phyloP scores from a whole-genome alignment of 2,888 invertebrate species.

The Willowsia nigromaculata region DNA sequence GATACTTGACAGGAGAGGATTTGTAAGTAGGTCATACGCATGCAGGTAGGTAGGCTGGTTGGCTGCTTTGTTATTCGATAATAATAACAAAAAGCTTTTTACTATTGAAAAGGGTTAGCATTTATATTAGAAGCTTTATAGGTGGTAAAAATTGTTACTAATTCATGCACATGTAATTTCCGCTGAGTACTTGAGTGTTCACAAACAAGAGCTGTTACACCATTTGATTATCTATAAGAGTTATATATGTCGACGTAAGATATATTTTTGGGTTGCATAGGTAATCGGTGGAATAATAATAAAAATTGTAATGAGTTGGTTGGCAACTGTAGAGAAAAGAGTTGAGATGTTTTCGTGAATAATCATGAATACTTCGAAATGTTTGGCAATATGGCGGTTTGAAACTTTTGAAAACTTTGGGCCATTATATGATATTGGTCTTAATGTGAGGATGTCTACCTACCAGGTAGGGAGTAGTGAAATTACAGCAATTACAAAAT shows the following conservation, averaged over 20 bases:
- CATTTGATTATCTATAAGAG: not conserved
- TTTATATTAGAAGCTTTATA: not conserved
- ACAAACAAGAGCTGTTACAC: not conserved
- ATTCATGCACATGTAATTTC: not conserved
- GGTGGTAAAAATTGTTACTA: not conserved
- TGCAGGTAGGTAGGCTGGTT: conserved; percentile 10
- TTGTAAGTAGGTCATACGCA: conserved; percentile 54
- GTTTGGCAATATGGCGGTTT: not conserved
- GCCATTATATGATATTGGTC: not conserved
- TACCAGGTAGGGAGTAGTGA: not conserved
- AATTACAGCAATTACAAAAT: not conserved
- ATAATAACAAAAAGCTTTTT: not conserved
- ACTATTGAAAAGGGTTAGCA: not conserved
- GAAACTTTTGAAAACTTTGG: no score
- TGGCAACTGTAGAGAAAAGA: not conserved
- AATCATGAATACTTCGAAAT: not conserved
- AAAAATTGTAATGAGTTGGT: not conserved
- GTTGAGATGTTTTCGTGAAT: not conserved
- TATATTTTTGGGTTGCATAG: not conserved
- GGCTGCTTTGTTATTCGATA: not conserved
- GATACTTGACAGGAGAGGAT: not conserved
- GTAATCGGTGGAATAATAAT: not conserved
- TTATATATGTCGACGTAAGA: not conserved
- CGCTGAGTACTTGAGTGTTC: not conserved
- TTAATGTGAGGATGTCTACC: not conserved